A percentile compares a stretch with the other conserved stretches of the same genome.
These are phyloP conservation scores for Tuta absoluta DNA, from an alignment of 2,888 invertebrate species.

Conservation along the genomic window DNA sequence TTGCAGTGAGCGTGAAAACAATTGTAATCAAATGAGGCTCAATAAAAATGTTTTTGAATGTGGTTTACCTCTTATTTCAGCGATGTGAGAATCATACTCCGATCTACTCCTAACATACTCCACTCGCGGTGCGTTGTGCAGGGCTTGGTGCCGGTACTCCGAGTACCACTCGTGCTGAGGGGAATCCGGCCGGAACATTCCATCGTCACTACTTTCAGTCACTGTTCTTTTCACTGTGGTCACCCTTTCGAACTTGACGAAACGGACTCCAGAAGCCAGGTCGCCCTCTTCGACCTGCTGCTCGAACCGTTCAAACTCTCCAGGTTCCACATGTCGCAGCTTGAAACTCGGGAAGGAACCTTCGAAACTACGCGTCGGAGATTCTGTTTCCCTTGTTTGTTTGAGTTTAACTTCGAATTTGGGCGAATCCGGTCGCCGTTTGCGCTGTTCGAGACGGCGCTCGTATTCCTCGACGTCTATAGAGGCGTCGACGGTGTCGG, in stretches of 20 bases:
- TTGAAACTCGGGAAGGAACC: conserved; percentile 68
- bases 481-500: conserved; percentile 65
- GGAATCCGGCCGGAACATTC: conserved; percentile 56
- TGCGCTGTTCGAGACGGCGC: conserved; percentile 80
- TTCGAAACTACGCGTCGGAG: conserved; percentile 71
- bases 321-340: conserved; percentile 70
- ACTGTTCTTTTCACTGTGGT: conserved; percentile 83
- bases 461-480: conserved; percentile 83
- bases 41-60: background rate
- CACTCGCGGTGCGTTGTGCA: conserved; percentile 85
- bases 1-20: conserved; percentile 8
- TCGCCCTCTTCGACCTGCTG: conserved; percentile 84
- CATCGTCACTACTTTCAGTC: conserved; percentile 64
- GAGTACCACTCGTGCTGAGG: conserved; percentile 75
- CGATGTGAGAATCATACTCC: conserved; percentile 93
- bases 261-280: conserved; percentile 81
- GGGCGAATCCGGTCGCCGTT: conserved; percentile 77
- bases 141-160: conserved; percentile 73
- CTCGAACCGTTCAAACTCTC: conserved; percentile 57
- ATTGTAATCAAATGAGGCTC: background rate
- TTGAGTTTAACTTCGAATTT: conserved; percentile 83
- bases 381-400: conserved; percentile 77
- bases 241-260: conserved; percentile 87
- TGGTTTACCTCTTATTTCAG: conserved; percentile 89
- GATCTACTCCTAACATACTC: conserved; percentile 89